These are phyloP conservation scores for Labeo calbasu DNA, from an alignment of 2,797 vertebrate genomes.

Conservation along the genomic window DNA sequence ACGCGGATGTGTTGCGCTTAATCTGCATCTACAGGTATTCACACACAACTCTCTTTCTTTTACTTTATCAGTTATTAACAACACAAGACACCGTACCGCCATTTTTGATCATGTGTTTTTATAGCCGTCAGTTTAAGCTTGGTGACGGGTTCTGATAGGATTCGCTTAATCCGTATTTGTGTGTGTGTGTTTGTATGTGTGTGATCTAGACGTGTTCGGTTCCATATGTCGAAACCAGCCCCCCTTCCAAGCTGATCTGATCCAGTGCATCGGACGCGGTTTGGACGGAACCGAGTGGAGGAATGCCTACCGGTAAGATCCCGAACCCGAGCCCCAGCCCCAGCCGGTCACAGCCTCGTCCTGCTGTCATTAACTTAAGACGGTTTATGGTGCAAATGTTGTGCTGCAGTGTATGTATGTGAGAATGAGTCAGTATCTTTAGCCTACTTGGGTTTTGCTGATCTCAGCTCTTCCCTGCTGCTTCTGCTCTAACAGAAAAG, in stretches of 20 bases:
- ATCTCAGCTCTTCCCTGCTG: constrained; percentile 15
- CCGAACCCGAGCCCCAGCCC: not conserved
- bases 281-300: constrained; percentile 18
- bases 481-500: not conserved
- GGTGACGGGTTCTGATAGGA: constrained; percentile 25
- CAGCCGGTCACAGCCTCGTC: constrained; percentile 7
- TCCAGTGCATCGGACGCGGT: not conserved
- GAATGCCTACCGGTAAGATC: constrained; percentile 59
- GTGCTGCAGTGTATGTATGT: constrained; percentile 9
- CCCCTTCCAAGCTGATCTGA: constrained; percentile 22
- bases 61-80: not conserved
- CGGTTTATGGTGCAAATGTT: constrained; percentile 14
- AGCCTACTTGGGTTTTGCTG: constrained; percentile 6
- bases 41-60: constrained; percentile 4
- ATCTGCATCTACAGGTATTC: constrained; percentile 59
- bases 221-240: constrained; percentile 10
- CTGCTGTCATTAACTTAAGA: constrained; percentile 4
- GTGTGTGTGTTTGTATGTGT: constrained; percentile 5
- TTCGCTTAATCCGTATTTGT: constrained; percentile 29
- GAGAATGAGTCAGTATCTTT: constrained; percentile 5
- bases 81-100: not conserved
- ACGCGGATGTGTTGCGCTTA: constrained; percentile 54
- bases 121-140: not conserved
- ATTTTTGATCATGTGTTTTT: not conserved
- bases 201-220: constrained; percentile 49